These are phyloP conservation scores for Ammodytes marinus DNA, from an alignment of 2,113 vertebrate species.

Conservation along the genomic window DNA sequence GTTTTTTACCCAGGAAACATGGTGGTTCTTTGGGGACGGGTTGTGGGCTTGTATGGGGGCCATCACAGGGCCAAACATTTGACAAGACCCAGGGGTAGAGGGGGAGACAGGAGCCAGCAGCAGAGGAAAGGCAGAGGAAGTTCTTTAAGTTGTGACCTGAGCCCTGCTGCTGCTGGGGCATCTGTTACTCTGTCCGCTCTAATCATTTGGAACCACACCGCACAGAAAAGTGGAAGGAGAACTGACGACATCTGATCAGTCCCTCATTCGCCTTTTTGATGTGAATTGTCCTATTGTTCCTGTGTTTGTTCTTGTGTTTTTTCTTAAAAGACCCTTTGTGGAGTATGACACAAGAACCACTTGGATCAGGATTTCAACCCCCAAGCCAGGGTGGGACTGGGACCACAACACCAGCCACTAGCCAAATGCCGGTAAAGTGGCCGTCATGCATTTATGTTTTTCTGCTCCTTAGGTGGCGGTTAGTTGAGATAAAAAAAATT, in stretches of 20 bases:
- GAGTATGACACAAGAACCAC: slow-evolving; percentile 30
- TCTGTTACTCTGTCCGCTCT: slow-evolving; percentile 46
- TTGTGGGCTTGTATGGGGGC: slow-evolving; percentile 47
- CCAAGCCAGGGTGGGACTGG: slow-evolving; percentile 25
- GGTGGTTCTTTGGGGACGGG: slow-evolving; percentile 47
- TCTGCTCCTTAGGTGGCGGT: too few species aligned
- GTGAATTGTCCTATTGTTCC: slow-evolving; percentile 27
- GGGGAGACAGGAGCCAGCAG: slow-evolving; percentile 59
- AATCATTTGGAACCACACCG: slow-evolving; percentile 46
- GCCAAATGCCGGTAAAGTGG: not conserved
- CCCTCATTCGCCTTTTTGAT: slow-evolving; percentile 27
- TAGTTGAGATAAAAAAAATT: too few species aligned
- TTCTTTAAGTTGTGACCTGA: slow-evolving; percentile 62
- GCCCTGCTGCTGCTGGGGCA: slow-evolving; percentile 24
- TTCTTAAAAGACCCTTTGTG: slow-evolving; percentile 34
- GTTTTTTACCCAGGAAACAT: slow-evolving; percentile 60
- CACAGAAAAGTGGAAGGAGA: slow-evolving; percentile 20
- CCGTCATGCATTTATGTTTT: too few species aligned
- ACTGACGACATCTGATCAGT: slow-evolving; percentile 29
- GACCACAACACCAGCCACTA: not conserved
- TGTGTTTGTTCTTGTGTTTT: slow-evolving; percentile 20
- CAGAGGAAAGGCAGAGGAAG: slow-evolving; percentile 61
- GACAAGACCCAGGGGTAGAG: slow-evolving; percentile 68
- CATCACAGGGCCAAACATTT: slow-evolving; percentile 52
- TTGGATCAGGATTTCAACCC: slow-evolving; percentile 58